phyloP scores from a whole-genome alignment of 2,888 invertebrate genomes.

The Leucophenga maculata region DNA sequence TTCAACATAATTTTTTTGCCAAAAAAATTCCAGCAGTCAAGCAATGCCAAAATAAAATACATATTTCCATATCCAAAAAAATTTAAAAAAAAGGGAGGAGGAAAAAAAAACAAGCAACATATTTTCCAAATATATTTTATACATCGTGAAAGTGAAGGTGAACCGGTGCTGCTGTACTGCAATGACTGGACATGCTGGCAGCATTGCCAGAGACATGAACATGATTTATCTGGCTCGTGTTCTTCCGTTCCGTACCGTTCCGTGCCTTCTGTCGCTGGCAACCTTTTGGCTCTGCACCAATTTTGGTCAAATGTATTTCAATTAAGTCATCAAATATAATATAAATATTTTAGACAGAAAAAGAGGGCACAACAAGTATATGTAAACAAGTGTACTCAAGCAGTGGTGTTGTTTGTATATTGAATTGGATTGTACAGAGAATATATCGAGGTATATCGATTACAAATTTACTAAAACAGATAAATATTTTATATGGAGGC shows the following conservation, averaged over 20 bases:
- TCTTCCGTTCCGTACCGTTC: not conserved
- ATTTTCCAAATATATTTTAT: too few species aligned
- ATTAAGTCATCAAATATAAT: conserved; percentile 6
- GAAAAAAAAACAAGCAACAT: too few species aligned
- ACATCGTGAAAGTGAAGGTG: too few species aligned
- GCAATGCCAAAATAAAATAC: too few species aligned
- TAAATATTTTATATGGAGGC: too few species aligned
- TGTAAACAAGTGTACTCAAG: not conserved
- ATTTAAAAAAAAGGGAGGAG: too few species aligned
- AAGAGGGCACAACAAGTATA: not conserved
- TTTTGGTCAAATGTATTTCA: conserved; percentile 6
- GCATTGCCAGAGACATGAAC: not conserved
- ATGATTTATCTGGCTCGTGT: not conserved
- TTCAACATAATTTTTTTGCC: not conserved
- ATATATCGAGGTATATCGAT: too few species aligned
- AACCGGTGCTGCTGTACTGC: too few species aligned
- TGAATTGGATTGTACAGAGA: not conserved
- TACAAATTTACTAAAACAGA: too few species aligned
- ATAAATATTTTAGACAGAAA: not conserved
- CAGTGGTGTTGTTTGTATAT: not conserved
- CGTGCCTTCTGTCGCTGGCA: not conserved
- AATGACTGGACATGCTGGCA: too few species aligned
- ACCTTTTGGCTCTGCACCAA: conserved; percentile 6
- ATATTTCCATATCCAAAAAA: too few species aligned
- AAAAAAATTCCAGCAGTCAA: too few species aligned